Percentiles rank a stretch among this genome's conserved stretches.
Evolutionary conservation across 64 coral and sea anemone genomes (phyloP).

Genomic region (Trachythela sp.): DNA sequence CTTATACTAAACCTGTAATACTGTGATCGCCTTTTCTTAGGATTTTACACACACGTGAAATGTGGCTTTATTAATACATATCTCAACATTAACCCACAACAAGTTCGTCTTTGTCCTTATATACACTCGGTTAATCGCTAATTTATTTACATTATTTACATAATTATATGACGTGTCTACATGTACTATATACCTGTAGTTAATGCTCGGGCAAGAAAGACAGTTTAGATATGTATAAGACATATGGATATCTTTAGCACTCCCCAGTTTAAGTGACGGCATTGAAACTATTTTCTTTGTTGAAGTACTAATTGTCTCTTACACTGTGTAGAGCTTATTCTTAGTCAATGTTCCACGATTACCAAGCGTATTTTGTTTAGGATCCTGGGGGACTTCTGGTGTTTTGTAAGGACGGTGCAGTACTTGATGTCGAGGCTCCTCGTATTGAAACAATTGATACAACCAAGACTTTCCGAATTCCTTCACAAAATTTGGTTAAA

Average conservation of each 20-base stretch:
- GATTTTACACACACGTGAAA: too few relatives aligned
- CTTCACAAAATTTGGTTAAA: slow-evolving; percentile 70
- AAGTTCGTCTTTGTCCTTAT: too few relatives aligned
- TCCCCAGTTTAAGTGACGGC: neutral
- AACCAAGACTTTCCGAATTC: slow-evolving; percentile 81
- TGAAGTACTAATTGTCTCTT: neutral
- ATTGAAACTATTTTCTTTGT: neutral
- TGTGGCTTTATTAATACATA: too few relatives aligned
- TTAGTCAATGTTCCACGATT: neutral
- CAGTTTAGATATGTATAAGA: too few relatives aligned
- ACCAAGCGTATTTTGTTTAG: neutral
- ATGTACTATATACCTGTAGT: too few relatives aligned
- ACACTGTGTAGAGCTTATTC: neutral
- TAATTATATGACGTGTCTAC: too few relatives aligned
- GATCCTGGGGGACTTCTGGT: slow-evolving; percentile 65
- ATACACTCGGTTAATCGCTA: too few relatives aligned
- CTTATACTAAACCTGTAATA: too few relatives aligned
- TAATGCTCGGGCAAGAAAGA: too few relatives aligned
- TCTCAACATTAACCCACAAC: too few relatives aligned
- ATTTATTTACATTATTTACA: too few relatives aligned
- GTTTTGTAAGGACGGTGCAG: slow-evolving; percentile 84
- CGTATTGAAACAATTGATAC: slow-evolving; percentile 63
- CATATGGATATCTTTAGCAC: neutral
- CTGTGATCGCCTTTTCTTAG: too few relatives aligned
- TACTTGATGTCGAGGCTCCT: slow-evolving; percentile 89